Evolutionary conservation across 1,140 invertebrate species (phyloP).

Genomic region (Stegodyphus mimosarum): DNA sequence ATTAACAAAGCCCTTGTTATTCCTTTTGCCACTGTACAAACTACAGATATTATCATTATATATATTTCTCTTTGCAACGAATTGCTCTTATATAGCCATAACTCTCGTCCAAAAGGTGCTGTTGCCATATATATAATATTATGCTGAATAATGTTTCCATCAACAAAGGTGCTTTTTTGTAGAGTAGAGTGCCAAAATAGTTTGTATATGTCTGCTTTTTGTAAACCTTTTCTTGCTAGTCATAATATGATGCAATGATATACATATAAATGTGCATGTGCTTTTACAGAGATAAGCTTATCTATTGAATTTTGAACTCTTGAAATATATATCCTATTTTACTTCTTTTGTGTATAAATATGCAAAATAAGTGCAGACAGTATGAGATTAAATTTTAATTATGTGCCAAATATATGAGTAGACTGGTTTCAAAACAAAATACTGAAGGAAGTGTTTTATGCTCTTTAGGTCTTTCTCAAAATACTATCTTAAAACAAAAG

Average conservation of each 20-base stretch:
- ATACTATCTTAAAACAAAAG: too few relatives aligned
- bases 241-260: conserved; percentile 2
- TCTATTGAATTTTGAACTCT: too few relatives aligned
- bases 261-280: too few relatives aligned
- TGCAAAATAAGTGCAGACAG: too few relatives aligned
- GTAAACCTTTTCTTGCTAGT: conserved; percentile 25
- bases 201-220: conserved; percentile 39
- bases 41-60: not conserved
- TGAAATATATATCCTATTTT: too few relatives aligned
- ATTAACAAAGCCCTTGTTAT: not conserved
- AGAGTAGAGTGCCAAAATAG: conserved; percentile 38
- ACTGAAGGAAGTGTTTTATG: too few relatives aligned
- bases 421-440: too few relatives aligned
- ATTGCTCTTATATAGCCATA: not conserved
- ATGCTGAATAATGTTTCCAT: not conserved
- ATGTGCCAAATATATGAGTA: too few relatives aligned
- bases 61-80: conserved; percentile 2
- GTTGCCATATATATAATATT: not conserved
- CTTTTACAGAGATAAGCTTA: too few relatives aligned
- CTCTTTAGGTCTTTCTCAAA: too few relatives aligned
- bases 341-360: too few relatives aligned
- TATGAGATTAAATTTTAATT: too few relatives aligned
- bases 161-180: conserved; percentile 20
- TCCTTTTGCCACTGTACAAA: not conserved
- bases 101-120: not conserved